phyloP scores from a whole-genome alignment of 2,888 invertebrate genomes.

The Balanococcus diminutus region DNA sequence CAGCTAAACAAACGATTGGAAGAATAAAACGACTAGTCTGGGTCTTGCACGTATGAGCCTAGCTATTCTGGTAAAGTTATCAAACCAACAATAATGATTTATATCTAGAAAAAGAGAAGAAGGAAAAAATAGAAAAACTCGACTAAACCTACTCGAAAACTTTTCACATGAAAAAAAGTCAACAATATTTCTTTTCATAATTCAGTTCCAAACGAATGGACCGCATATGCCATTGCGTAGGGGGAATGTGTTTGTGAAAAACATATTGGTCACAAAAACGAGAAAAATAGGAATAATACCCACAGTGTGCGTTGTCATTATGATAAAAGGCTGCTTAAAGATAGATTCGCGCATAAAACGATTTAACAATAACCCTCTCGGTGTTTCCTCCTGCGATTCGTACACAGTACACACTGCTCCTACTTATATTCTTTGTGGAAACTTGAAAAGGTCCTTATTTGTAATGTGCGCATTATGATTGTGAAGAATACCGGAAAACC shows the following conservation, averaged over 20 bases:
- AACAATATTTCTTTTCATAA: constrained; percentile 52
- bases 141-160: constrained; percentile 39
- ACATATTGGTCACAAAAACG: constrained; percentile 45
- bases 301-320: constrained; percentile 48
- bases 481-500: constrained; percentile 50
- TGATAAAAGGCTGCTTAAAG: constrained; percentile 51
- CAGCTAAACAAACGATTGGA: neutral
- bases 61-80: neutral
- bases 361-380: constrained; percentile 51
- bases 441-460: constrained; percentile 47
- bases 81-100: constrained; percentile 34
- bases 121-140: neutral
- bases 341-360: constrained; percentile 51
- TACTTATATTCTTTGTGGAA: constrained; percentile 28
- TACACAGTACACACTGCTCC: neutral
- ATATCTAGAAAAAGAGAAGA: neutral
- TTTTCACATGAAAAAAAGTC: constrained; percentile 44
- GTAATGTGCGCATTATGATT: constrained; percentile 46
- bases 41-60: neutral
- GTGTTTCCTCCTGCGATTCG: constrained; percentile 24
- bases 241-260: constrained; percentile 40
- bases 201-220: constrained; percentile 45
- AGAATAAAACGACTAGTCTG: neutral
- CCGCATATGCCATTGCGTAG: neutral
- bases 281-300: constrained; percentile 45